A percentile compares a stretch with the other conserved stretches of the same genome.
Evolutionary conservation across 2,113 vertebrate species (phyloP).

Genomic region (Indicator maculatus): DNA sequence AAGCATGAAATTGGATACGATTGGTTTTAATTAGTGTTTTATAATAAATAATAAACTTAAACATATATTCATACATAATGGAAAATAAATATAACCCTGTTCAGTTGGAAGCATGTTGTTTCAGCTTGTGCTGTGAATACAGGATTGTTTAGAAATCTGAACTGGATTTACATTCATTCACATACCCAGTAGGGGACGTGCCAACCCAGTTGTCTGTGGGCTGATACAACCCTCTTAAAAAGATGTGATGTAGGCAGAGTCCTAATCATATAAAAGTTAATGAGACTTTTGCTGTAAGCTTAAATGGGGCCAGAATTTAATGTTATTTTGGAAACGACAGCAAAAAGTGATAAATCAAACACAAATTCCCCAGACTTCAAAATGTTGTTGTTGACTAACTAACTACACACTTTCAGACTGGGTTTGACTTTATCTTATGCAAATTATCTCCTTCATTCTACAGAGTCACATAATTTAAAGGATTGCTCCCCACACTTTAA

Average conservation of each 20-base stretch:
- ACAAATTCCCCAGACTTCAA: neutral
- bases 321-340: neutral
- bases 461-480: neutral
- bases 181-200: neutral
- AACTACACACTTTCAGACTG: neutral
- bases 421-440: neutral
- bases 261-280: neutral
- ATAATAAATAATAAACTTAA: neutral
- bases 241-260: neutral
- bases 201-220: neutral
- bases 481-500: neutral
- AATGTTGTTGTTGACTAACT: neutral
- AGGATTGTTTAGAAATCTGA: neutral
- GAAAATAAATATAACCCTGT: neutral
- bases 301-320: neutral
- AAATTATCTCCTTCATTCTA: slow-evolving; percentile 1
- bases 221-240: neutral
- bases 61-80: neutral
- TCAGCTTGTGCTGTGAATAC: neutral
- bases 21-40: neutral
- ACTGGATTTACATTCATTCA: neutral
- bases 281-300: neutral
- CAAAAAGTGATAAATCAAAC: neutral
- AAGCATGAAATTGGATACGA: neutral
- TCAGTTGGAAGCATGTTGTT: neutral